phyloP scores from a whole-genome alignment of 2,888 invertebrate species.

The Syrphus vitripennis region DNA sequence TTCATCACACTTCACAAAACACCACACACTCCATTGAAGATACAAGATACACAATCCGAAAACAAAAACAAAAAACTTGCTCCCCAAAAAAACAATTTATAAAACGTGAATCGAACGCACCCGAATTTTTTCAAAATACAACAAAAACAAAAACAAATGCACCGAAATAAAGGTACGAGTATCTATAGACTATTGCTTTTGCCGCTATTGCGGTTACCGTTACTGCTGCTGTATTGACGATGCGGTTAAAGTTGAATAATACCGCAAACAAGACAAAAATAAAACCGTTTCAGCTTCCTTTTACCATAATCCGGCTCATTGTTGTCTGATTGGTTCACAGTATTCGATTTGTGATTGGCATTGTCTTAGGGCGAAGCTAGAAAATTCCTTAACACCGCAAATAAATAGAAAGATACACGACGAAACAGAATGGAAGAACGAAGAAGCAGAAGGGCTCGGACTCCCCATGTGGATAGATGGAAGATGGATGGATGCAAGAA shows the following conservation, averaged over 20 bases:
- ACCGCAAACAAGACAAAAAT: not conserved
- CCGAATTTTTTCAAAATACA: constrained; percentile 32
- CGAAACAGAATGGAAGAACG: not conserved
- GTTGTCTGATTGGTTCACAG: constrained; percentile 70
- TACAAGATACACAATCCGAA: not conserved
- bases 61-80: not conserved
- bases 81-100: not conserved
- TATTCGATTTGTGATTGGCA: constrained; percentile 71
- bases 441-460: constrained; percentile 4
- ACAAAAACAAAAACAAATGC: not conserved
- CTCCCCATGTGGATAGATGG: constrained; percentile 34
- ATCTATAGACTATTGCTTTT: not conserved
- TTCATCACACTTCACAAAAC: constrained; percentile 40
- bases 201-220: not conserved
- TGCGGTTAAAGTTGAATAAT: constrained; percentile 10
- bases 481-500: constrained; percentile 18
- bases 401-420: constrained; percentile 37
- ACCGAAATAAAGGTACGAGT: constrained; percentile 30
- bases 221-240: not conserved
- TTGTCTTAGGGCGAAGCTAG: constrained; percentile 71
- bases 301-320: constrained; percentile 63
- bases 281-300: constrained; percentile 61
- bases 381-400: constrained; percentile 67
- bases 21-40: not conserved
- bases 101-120: constrained; percentile 15